These are phyloP conservation scores for Cheilosia impressa DNA, from an alignment of 2,888 invertebrate species.

Conservation along the genomic window DNA sequence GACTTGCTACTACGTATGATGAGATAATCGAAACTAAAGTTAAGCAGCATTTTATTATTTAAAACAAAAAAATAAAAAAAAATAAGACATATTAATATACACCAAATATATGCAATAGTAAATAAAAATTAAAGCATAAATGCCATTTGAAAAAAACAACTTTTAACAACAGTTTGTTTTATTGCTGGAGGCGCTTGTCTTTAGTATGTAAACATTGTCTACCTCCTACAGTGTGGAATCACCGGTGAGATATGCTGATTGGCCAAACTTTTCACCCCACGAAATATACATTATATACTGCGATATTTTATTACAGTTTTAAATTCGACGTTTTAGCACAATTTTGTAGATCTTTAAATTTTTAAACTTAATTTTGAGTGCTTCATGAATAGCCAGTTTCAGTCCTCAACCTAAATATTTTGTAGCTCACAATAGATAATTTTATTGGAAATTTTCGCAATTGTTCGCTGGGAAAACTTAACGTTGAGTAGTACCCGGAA, in stretches of 20 bases:
- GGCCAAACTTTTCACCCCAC: no score
- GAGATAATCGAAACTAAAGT: slow-evolving; percentile 49
- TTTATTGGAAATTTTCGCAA: no score
- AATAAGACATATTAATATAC: slow-evolving; percentile 42
- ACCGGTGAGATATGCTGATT: background rate
- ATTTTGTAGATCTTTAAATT: no score
- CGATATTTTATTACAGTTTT: no score
- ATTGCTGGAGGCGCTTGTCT: slow-evolving; percentile 8
- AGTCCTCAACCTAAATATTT: no score
- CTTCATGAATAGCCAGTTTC: no score
- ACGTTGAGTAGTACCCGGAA: no score
- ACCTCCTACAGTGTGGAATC: background rate
- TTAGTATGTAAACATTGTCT: background rate
- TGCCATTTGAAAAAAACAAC: slow-evolving; percentile 63
- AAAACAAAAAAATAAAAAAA: slow-evolving; percentile 25
- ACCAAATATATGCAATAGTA: slow-evolving; percentile 70
- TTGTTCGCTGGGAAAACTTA: no score
- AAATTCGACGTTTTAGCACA: no score
- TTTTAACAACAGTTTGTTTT: slow-evolving; percentile 44
- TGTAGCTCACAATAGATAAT: no score
- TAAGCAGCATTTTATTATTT: slow-evolving; percentile 61
- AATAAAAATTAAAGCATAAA: slow-evolving; percentile 69
- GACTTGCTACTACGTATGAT: slow-evolving; percentile 48
- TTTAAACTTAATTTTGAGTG: no score
- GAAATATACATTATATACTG: no score